Evolutionary conservation across 2,888 invertebrate species (phyloP), one percentile per base, ranked within the genome.

Genomic region (Andricus curvator): DNA sequence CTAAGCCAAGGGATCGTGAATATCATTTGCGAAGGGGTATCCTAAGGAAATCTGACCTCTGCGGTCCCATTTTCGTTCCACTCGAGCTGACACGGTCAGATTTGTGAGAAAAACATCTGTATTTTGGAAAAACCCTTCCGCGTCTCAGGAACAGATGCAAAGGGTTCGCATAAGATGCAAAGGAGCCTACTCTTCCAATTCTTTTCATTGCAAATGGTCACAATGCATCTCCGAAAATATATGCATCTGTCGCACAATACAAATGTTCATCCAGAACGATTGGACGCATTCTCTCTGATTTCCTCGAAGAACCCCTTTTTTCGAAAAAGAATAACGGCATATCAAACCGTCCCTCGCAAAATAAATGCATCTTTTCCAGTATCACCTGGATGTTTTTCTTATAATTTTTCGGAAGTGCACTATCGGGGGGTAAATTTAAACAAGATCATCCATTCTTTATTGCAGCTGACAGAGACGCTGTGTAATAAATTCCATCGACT

Each of bases 61-160:
- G 82, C 67, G 70, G 81, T 77, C 66, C 81, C 80, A 82, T 89
- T 88, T 88, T 86, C 85, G 84, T 89, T 90, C 87, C 90, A 88
- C 89, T 89, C 86, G 86, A 89, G 82, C 85, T 84, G 84, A 77
- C 86, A 86, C 83, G 15, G 56, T 80, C 78, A 79, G 64, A 74
- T 84, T 84, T 86, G 82, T 68, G 79, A 74, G 44, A 60, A 25
- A 44, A 78, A 77, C 78, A 74, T 79, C 79, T 80, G 81, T 80
- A 78, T 80, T 79, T 77, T 79, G 79, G 82, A 81, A 79, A 80
- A 80, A 70, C 70, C 70, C 60, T 37, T 77, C 80, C 79, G 79
- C 81, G 80, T 80, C 81, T 62, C 51, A 76, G 67, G 80, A 82
- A 80, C 80, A 79, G 81, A 82, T 79, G 81, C 81, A 82, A 83